A percentile compares a stretch with the other conserved stretches of the same genome.
phyloP scores from a whole-genome alignment of 2,888 invertebrate species.

The Amphipyra tragopoginis region DNA sequence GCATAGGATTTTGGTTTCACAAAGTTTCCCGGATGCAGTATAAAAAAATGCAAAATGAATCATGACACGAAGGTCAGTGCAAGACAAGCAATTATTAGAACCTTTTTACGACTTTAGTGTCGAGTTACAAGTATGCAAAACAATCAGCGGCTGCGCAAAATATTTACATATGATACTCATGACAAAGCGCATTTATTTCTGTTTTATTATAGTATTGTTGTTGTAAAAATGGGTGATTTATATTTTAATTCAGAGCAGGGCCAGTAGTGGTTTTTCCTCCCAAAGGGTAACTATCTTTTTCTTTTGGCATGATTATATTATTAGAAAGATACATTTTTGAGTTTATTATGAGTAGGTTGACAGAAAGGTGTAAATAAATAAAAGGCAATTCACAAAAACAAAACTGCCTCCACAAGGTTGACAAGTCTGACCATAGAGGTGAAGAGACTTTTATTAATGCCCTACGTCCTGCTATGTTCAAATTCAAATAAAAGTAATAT shows the following conservation, averaged over 20 bases:
- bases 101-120: slow-evolving; percentile 32
- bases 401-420: background rate
- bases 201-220: slow-evolving; percentile 49
- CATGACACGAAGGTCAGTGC: slow-evolving; percentile 27
- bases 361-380: too few species aligned
- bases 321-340: too few species aligned
- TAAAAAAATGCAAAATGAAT: slow-evolving; percentile 24
- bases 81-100: slow-evolving; percentile 42
- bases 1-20: background rate
- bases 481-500: background rate
- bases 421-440: background rate
- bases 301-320: too few species aligned
- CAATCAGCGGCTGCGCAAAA: slow-evolving; percentile 37
- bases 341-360: too few species aligned
- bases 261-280: background rate
- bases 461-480: too few species aligned
- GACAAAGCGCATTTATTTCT: slow-evolving; percentile 39
- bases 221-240: slow-evolving; percentile 32
- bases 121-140: slow-evolving; percentile 52
- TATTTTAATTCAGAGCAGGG: slow-evolving; percentile 20
- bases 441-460: background rate
- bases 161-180: slow-evolving; percentile 31
- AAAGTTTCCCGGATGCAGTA: slow-evolving; percentile 24
- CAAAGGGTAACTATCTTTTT: too few species aligned
- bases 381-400: too few species aligned